Conservation (phyloP, 2,797 vertebrate species). For the Galago senegalensis region DNA sequence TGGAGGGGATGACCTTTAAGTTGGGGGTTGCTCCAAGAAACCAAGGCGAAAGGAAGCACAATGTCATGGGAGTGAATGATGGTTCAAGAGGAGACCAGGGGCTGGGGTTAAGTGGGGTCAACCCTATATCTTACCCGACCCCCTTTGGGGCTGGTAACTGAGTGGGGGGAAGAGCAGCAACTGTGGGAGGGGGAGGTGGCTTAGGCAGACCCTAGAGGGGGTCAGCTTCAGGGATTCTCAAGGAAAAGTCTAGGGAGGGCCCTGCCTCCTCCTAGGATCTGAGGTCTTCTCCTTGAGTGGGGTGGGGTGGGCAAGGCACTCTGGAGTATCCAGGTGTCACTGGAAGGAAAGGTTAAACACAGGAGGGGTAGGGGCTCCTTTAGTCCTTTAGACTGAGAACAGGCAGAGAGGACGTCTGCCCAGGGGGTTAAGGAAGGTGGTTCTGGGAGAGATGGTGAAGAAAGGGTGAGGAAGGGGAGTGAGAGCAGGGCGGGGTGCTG, state of each 20-base stretch:
- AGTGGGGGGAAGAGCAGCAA: not conserved
- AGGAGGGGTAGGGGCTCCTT: not conserved
- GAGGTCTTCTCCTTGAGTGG: not conserved
- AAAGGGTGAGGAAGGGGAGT: not conserved
- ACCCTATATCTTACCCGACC: not conserved
- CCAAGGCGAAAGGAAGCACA: not conserved
- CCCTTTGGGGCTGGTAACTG: not conserved
- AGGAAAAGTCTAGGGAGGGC: not conserved
- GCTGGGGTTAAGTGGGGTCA: conserved; percentile 73
- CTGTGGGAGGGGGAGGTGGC: not conserved
- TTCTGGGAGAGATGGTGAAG: not conserved
- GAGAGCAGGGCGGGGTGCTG: conserved; percentile 25
- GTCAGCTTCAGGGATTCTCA: not conserved
- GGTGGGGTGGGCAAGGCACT: not conserved
- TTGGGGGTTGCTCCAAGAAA: not conserved
- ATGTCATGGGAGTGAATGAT: conserved; percentile 55
- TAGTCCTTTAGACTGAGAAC: not conserved
- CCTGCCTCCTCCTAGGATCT: not conserved
- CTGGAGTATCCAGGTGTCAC: not conserved
- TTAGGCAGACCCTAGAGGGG: too few relatives aligned
- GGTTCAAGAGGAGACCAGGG: not conserved
- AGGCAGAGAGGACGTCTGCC: not conserved
- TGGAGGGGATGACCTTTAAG: conserved; percentile 46
- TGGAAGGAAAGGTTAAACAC: not conserved
- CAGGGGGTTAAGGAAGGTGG: not conserved